Base-by-base conservation (phyloP, 2,797 vertebrate genomes). In the Myioborus miniatus region DNA sequence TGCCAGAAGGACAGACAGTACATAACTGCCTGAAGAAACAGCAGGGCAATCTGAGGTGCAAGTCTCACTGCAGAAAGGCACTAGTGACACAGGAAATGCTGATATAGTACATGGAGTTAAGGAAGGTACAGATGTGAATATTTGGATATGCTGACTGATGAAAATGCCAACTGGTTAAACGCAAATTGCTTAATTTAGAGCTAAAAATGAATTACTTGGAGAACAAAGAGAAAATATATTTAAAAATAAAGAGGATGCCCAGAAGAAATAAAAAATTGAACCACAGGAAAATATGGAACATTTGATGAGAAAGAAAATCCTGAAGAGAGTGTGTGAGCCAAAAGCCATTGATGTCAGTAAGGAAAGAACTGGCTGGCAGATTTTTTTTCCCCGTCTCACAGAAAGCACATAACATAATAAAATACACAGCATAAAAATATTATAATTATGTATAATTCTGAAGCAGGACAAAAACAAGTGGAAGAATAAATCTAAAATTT, bases 101-200 rank as follows among this genome's bases (percentile, higher is more conserved):
- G 94, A 81, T 81, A 78, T 4, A 85, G 87, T 80, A 87, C 56
- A 60, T 53, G 79, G 92, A 94, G 92, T 93, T 96, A 86, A 91
- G 76, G 76, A 91, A 93, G 68, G 69, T 94, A 75, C 74, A 91
- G 87, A 86, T 67, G 87, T 63, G 84, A 94, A 89, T 90, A 86
- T 91, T 94, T 90, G 95, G 89, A 69, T 94, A 81, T 67, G 82
- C 91, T 96, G 94, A 90, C 59, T 72, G 91, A 91, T 83, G 67
- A 88, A 86, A 94, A 88, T 88, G 84, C 69, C 70, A 94, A 65
- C 36, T 86, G 63, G 59, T 65, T 86, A 65, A 92, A 93, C 90
- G 58, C n/a, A 86, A 95, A 93, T 75, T 72, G 72, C 69, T 90
- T 94, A 68, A 94, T 94, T 85, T 92, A 89, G 62, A 92, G 58